A percentile compares a stretch with the other conserved stretches of the same genome.
These are phyloP conservation scores for Synanthedon tipuliformis DNA, from an alignment of 2,888 invertebrate genomes.

Conservation along the genomic window DNA sequence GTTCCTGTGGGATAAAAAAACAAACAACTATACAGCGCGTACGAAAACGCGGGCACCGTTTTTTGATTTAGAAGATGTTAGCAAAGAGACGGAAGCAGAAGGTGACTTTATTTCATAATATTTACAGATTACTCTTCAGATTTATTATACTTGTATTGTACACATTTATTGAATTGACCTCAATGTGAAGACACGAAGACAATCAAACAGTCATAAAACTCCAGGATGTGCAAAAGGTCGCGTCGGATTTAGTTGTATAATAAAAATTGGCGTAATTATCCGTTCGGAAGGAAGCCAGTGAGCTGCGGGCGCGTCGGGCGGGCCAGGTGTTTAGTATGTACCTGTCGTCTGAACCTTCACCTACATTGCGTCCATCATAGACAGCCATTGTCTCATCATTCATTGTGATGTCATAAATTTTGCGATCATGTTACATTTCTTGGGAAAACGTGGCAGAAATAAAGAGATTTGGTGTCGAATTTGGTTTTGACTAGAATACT, in stretches of 20 bases:
- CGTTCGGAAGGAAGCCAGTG: conserved; percentile 18
- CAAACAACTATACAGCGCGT: too few species aligned
- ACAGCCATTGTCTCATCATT: not conserved
- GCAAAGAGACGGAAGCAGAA: too few species aligned
- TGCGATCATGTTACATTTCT: not conserved
- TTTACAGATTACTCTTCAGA: too few species aligned
- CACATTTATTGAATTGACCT: not conserved
- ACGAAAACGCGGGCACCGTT: too few species aligned
- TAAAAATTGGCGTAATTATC: not conserved
- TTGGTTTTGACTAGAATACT: too few species aligned
- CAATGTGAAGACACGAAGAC: not conserved
- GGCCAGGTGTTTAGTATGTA: conserved; percentile 30
- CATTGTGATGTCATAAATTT: not conserved
- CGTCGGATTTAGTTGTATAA: not conserved
- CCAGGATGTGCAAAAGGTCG: not conserved
- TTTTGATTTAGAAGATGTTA: too few species aligned
- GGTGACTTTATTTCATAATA: too few species aligned
- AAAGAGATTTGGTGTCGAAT: too few species aligned
- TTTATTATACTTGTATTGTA: not conserved
- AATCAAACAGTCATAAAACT: not conserved
- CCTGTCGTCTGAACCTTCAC: conserved; percentile 32
- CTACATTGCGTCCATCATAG: conserved; percentile 11
- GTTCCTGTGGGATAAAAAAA: too few species aligned
- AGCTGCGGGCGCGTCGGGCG: not conserved
- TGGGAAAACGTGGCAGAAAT: not conserved